A percentile compares a stretch with the other conserved stretches of the same genome.
These are phyloP conservation scores for Melanerpes formicivorus DNA, from an alignment of 2,113 vertebrate species.

Conservation along the genomic window DNA sequence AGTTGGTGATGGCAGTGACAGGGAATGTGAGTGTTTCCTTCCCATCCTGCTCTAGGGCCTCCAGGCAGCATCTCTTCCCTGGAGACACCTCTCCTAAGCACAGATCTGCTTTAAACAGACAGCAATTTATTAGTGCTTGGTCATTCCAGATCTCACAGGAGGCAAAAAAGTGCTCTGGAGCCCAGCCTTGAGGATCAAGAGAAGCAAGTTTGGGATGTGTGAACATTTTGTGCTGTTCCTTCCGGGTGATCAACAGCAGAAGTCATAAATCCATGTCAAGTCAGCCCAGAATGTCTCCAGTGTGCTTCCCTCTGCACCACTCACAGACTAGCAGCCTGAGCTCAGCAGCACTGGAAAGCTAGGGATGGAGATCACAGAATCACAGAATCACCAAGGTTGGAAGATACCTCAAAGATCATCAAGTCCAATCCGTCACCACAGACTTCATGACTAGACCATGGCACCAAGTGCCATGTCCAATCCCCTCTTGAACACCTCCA, in stretches of 20 bases:
- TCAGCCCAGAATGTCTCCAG: neutral
- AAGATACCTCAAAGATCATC: too few species aligned
- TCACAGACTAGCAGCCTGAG: accelerated
- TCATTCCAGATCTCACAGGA: neutral
- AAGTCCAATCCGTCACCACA: too few species aligned
- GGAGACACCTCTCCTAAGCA: accelerated
- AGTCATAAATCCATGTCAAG: neutral
- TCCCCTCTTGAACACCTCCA: too few species aligned
- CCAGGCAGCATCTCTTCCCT: neutral
- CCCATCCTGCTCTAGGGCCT: neutral
- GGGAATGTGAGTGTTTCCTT: accelerated
- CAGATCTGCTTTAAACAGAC: neutral
- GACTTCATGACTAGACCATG: too few species aligned
- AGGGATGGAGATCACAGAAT: too few species aligned
- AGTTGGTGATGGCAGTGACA: neutral
- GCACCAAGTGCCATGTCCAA: too few species aligned
- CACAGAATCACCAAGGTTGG: too few species aligned
- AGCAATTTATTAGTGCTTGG: neutral
- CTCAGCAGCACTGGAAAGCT: too few species aligned
- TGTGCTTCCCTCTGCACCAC: accelerated
- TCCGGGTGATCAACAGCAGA: accelerated
- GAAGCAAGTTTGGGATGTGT: neutral
- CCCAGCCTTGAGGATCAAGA: neutral
- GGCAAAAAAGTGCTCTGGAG: accelerated
- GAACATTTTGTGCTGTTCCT: neutral